Percentiles rank a stretch among this genome's conserved stretches.
Evolutionary conservation across 2,888 invertebrate species (phyloP).

Genomic region (Carcina quercana): DNA sequence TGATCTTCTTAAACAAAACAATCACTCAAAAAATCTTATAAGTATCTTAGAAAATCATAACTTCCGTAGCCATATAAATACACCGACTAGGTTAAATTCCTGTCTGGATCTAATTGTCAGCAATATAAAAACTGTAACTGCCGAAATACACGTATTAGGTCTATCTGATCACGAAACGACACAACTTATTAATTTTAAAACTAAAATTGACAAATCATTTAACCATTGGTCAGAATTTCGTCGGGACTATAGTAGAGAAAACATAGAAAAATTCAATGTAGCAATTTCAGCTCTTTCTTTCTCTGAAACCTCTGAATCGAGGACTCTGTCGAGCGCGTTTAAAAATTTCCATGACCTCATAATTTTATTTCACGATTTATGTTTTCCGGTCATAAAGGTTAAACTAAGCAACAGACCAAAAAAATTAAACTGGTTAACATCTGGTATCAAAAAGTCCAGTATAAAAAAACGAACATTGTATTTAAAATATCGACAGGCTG

Average conservation of each 20-base stretch:
- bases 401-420: neutral
- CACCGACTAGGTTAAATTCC: constrained; percentile 8
- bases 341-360: neutral
- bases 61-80: constrained; percentile 6
- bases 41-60: constrained; percentile 5
- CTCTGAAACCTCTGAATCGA: neutral
- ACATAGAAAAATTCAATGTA: constrained; percentile 1
- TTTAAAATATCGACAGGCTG: too few species aligned
- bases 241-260: constrained; percentile 2
- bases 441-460: too few species aligned
- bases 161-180: constrained; percentile 8
- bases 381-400: neutral
- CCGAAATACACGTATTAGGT: constrained; percentile 1
- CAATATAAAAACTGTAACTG: constrained; percentile 4
- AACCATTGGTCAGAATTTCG: constrained; percentile 3
- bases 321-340: neutral
- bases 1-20: constrained; percentile 3
- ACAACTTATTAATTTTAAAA: neutral
- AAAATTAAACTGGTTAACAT: too few species aligned
- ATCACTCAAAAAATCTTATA: neutral
- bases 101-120: constrained; percentile 12
- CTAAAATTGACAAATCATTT: neutral
- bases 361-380: neutral
- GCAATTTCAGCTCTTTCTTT: too few species aligned
- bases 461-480: too few species aligned